Evolutionary conservation across 2,888 invertebrate species (phyloP), one percentile per base, ranked within the genome.

Genomic region (Lepidocyrtinus sp.): DNA sequence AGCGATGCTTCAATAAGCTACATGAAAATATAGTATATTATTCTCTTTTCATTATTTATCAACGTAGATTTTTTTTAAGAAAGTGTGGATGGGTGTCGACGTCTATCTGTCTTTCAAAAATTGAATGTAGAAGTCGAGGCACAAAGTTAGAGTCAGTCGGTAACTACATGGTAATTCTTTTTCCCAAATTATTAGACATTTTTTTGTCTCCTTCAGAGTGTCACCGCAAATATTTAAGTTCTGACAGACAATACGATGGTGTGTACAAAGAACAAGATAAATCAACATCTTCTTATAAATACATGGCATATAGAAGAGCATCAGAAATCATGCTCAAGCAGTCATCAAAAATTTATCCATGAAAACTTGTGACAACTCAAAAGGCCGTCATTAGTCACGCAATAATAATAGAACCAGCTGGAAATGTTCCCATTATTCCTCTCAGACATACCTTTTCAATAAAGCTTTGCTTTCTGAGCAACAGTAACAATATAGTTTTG

Each of bases 381-480:
- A 83, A 81, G 81, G 80, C 73, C 75, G 74, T 83, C 83, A 81
- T 83, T 83, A 83, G 83, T 83, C 83, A 83, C 83, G 83, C 83
- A 83, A 83, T 83, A 83, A 83, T 81, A 83, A 83, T 75, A 79
- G 75, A 71, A 81, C 69, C 83, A 83, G 81, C 83, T 83, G 83
- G 71, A 76, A 67, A 72, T 36, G 75, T 83, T 81, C 83, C 69
- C 81, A 78, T 75, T n/a, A 63, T 36, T 36, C 5, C 36, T 36
- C 5, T 5, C 5, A 36, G 12, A 36, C 5, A 36, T 7, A 36
- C 5, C 36, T 36, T 64, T 59, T 36, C n/a, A n/a, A n/a, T n/a
- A n/a, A n/a, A 27, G 62, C 61, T 25, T 67, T n/a, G 0, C 12
- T 22, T 46, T 26, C 21, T 36, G n/a, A 1, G 15, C 22, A 25